A percentile compares a stretch with the other conserved stretches of the same genome.
phyloP scores from a whole-genome alignment of 2,888 invertebrate genomes.

The Tinea trinotella region DNA sequence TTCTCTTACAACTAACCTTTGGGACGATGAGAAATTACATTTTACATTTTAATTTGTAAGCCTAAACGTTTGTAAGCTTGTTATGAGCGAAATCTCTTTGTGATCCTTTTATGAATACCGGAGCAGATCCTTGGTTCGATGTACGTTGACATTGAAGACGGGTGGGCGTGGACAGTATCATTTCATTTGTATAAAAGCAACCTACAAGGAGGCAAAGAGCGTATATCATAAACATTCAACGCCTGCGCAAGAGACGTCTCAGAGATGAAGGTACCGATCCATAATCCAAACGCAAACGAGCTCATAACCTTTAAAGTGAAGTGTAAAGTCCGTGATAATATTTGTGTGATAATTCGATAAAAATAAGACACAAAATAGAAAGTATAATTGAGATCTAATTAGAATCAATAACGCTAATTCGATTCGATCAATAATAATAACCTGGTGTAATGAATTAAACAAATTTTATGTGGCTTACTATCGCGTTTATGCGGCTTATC shows the following conservation, averaged over 20 bases:
- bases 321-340: background rate
- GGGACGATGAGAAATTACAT: no score
- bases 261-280: background rate
- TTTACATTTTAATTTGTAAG: no score
- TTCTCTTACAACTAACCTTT: no score
- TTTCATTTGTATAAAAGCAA: slow-evolving; percentile 14
- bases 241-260: background rate
- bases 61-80: no score
- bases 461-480: no score
- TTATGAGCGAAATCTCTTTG: background rate
- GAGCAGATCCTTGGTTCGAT: slow-evolving; percentile 7
- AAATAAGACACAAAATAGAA: no score
- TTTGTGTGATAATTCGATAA: background rate
- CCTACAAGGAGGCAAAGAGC: slow-evolving; percentile 6
- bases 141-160: slow-evolving; percentile 5
- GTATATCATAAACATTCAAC: slow-evolving; percentile 5
- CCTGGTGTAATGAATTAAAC: no score
- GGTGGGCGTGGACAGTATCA: slow-evolving; percentile 6
- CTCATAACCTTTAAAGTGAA: background rate
- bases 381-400: no score
- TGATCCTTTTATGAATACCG: background rate
- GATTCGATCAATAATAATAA: no score
- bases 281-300: background rate
- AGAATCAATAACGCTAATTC: no score
- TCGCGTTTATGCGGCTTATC: no score